Conservation (phyloP, 35 echinoderm and acorn worm genomes). For the Heliocidaris erythrogramma region DNA sequence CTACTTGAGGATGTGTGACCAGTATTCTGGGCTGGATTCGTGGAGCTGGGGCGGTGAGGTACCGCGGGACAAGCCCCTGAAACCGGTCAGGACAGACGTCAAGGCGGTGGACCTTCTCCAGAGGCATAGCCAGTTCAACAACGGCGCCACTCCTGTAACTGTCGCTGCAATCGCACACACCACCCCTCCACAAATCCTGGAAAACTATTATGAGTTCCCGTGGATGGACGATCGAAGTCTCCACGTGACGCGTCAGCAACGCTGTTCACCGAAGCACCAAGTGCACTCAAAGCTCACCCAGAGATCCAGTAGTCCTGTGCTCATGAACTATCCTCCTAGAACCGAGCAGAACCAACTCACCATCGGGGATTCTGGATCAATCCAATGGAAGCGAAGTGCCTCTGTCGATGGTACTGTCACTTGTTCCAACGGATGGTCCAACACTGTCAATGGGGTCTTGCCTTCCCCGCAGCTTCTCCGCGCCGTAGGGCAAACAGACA, state of each 20-base stretch:
- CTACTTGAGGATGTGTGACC: conserved; percentile 46
- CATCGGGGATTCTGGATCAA: conserved; percentile 40
- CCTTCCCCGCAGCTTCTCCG: neutral
- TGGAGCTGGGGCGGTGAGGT: conserved; percentile 29
- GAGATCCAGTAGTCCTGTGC: conserved; percentile 33
- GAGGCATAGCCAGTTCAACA: conserved; percentile 41
- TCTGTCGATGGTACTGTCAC: conserved; percentile 30
- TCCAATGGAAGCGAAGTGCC: conserved; percentile 60
- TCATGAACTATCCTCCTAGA: conserved; percentile 27
- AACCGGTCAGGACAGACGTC: conserved; percentile 45
- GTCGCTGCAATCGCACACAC: neutral
- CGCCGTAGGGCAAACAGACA: conserved; percentile 53
- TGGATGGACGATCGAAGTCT: conserved; percentile 39
- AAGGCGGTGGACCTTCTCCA: conserved; percentile 46
- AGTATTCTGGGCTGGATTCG: conserved; percentile 23
- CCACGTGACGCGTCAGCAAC: neutral
- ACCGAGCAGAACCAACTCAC: conserved; percentile 19
- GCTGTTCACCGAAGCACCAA: conserved; percentile 41
- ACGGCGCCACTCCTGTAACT: conserved; percentile 18
- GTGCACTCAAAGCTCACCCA: conserved; percentile 22
- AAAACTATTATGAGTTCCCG: conserved; percentile 44
- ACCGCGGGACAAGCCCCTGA: conserved; percentile 14
- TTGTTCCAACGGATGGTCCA: conserved; percentile 42
- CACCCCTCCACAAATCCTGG: conserved; percentile 20
- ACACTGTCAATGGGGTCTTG: conserved; percentile 28